Conservation (phyloP, 2,888 invertebrate genomes). For the Drosophila longiperda region DNA sequence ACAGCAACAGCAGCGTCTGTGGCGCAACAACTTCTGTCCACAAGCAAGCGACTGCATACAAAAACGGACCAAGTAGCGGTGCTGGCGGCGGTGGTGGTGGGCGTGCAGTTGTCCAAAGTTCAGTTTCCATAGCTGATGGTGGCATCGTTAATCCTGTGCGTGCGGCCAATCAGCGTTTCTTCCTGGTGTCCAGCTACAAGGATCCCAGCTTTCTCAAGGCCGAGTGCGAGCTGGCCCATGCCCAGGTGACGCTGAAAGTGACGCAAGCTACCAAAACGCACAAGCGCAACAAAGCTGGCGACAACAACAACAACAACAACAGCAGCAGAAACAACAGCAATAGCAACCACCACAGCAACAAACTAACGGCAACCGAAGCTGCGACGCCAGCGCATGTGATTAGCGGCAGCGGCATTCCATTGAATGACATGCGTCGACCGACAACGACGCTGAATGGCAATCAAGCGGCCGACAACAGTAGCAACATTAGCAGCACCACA, state of each 20-base stretch:
- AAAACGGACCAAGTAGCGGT: slow-evolving; percentile 16
- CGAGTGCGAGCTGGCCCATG: slow-evolving; percentile 84
- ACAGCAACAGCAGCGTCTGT: background rate
- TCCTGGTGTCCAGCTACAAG: slow-evolving; percentile 80
- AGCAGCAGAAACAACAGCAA: slow-evolving; percentile 62
- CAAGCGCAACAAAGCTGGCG: slow-evolving; percentile 53
- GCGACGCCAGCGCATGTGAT: slow-evolving; percentile 8
- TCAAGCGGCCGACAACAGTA: slow-evolving; percentile 57
- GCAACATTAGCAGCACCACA: slow-evolving; percentile 39
- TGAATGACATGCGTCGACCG: slow-evolving; percentile 80
- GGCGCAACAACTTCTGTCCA: slow-evolving; percentile 1
- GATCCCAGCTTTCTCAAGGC: slow-evolving; percentile 84
- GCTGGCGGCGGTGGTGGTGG: slow-evolving; percentile 8
- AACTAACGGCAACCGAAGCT: slow-evolving; percentile 1
- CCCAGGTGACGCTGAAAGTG: slow-evolving; percentile 71
- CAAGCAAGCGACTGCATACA: slow-evolving; percentile 20
- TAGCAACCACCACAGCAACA: slow-evolving; percentile 64
- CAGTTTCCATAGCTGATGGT: slow-evolving; percentile 8
- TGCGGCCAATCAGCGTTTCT: slow-evolving; percentile 80
- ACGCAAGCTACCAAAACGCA: slow-evolving; percentile 31
- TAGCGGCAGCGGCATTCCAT: slow-evolving; percentile 24
- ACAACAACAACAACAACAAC: slow-evolving; percentile 59
- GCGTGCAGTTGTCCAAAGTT: background rate
- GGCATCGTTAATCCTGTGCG: slow-evolving; percentile 74
- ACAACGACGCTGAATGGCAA: slow-evolving; percentile 70